These are phyloP conservation scores for Cololabis saira DNA, from an alignment of 2,113 vertebrate genomes.

Conservation along the genomic window DNA sequence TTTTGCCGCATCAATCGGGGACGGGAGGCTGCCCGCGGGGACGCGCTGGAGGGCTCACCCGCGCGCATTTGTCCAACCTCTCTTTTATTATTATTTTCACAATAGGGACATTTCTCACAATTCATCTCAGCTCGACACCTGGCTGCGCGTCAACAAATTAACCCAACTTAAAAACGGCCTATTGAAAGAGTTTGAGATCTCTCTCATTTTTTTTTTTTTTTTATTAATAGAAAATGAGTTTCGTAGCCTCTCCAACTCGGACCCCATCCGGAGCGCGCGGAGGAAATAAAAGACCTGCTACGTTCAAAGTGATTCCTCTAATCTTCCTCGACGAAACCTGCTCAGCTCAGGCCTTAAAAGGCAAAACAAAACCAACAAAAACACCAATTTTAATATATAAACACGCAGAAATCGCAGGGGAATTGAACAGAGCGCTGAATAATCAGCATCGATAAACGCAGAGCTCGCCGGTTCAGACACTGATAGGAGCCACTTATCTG, in stretches of 20 bases:
- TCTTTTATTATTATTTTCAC: not conserved
- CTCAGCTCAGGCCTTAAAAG: slow-evolving; percentile 57
- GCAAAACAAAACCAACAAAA: slow-evolving; percentile 19
- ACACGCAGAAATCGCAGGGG: slow-evolving; percentile 60
- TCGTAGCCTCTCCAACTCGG: slow-evolving; percentile 22
- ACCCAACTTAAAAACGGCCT: not conserved
- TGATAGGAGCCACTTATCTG: slow-evolving; percentile 11
- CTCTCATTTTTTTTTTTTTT: not conserved
- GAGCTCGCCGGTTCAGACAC: no score
- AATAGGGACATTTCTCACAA: not conserved
- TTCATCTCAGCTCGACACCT: not conserved
- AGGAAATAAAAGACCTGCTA: slow-evolving; percentile 61
- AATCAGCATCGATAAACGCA: no score
- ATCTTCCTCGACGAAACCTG: slow-evolving; percentile 70
- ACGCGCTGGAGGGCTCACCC: slow-evolving; percentile 33
- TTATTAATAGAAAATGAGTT: not conserved
- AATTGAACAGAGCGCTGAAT: slow-evolving; percentile 17
- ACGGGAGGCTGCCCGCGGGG: slow-evolving; percentile 56
- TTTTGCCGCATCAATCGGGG: slow-evolving; percentile 70
- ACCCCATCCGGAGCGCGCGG: slow-evolving; percentile 14
- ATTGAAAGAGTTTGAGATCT: not conserved
- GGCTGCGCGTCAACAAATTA: not conserved
- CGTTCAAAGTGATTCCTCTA: slow-evolving; percentile 69
- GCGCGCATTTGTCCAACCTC: not conserved
- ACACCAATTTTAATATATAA: slow-evolving; percentile 72